A percentile compares a stretch with the other conserved stretches of the same genome.
These are phyloP conservation scores for Urechis unicinctus DNA, from an alignment of 2,888 invertebrate species.

Conservation along the genomic window DNA sequence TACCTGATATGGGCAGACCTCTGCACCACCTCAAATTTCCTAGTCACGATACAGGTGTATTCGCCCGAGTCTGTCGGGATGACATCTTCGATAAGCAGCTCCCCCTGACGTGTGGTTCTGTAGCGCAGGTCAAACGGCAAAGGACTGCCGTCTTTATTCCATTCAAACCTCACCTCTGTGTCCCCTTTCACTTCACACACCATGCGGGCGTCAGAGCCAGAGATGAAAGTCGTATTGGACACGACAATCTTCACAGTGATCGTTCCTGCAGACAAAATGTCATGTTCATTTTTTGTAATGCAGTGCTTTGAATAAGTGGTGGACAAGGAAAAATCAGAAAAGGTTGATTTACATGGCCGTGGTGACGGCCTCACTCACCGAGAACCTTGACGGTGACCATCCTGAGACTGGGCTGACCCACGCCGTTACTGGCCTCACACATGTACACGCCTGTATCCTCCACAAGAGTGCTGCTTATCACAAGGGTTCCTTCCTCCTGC, in stretches of 20 bases:
- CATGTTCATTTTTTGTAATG: too few relatives aligned
- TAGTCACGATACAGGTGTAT: conserved; percentile 38
- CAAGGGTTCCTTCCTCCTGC: not conserved
- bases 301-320: too few relatives aligned
- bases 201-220: conserved; percentile 32
- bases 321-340: too few relatives aligned
- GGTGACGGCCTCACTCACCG: conserved; percentile 57
- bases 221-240: conserved; percentile 27
- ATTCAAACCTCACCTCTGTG: conserved; percentile 31
- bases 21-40: conserved; percentile 25
- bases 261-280: conserved; percentile 28
- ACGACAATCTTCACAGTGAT: conserved; percentile 29
- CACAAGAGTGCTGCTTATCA: conserved; percentile 57
- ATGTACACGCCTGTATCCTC: conserved; percentile 75
- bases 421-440: conserved; percentile 74
- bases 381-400: conserved; percentile 66
- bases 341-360: too few relatives aligned
- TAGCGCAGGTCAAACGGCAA: conserved; percentile 12
- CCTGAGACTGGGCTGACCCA: conserved; percentile 63
- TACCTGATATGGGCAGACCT: conserved; percentile 32
- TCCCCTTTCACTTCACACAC: conserved; percentile 36
- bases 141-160: conserved; percentile 24
- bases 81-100: conserved; percentile 29
- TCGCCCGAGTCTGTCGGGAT: conserved; percentile 34
- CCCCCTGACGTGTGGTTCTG: conserved; percentile 15